Percentiles rank a stretch among this genome's conserved stretches.
Conservation (phyloP, 2,888 invertebrate genomes). For the Psylliodes chrysocephalus region DNA sequence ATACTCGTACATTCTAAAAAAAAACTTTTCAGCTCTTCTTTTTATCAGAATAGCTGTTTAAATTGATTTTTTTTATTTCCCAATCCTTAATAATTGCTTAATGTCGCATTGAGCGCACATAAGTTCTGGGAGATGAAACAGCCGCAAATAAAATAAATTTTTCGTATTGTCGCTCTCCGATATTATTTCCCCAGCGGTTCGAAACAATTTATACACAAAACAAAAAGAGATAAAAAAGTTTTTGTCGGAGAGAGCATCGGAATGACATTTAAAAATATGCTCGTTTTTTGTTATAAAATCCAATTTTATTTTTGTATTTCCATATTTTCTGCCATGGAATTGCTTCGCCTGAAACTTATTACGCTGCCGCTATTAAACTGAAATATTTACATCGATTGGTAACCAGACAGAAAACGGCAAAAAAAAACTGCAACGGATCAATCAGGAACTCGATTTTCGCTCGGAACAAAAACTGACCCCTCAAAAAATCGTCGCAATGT, state of each 20-base stretch:
- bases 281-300: conserved; percentile 36
- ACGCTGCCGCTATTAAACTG: conserved; percentile 53
- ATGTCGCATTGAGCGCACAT: too few species aligned
- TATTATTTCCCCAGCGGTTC: conserved; percentile 42
- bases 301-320: conserved; percentile 52
- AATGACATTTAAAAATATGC: conserved; percentile 47
- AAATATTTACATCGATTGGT: conserved; percentile 56
- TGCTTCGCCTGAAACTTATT: conserved; percentile 48
- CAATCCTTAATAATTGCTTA: too few species aligned
- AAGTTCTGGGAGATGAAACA: too few species aligned
- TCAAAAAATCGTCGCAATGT: too few species aligned
- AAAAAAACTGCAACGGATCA: conserved; percentile 30
- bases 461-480: too few species aligned
- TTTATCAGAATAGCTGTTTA: too few species aligned
- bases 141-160: conserved; percentile 18
- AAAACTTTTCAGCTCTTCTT: too few species aligned
- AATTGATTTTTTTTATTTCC: too few species aligned
- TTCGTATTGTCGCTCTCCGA: conserved; percentile 27
- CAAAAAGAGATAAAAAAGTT: conserved; percentile 40
- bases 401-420: conserved; percentile 49
- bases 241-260: conserved; percentile 35
- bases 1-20: too few species aligned
- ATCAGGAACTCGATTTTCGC: too few species aligned
- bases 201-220: conserved; percentile 40
- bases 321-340: conserved; percentile 48